Evolutionary conservation across 2,888 invertebrate genomes (phyloP).

Genomic region (Beris morrisii): DNA sequence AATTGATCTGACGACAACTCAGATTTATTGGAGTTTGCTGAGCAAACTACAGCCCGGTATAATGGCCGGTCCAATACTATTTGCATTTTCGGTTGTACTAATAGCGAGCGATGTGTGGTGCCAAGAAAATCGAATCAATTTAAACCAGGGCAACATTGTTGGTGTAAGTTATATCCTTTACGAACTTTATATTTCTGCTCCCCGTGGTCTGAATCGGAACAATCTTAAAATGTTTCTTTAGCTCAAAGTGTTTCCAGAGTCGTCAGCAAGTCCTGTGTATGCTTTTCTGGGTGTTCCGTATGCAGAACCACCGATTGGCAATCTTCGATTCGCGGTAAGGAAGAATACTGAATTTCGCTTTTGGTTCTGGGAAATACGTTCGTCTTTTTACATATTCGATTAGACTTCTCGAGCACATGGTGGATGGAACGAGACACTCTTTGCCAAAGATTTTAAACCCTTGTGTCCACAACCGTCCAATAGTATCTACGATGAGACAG

Average conservation of each 20-base stretch:
- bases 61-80: constrained; percentile 6
- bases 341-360: constrained; percentile 61
- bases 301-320: constrained; percentile 74
- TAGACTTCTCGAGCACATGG: constrained; percentile 70
- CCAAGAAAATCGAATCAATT: constrained; percentile 60
- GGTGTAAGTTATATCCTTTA: constrained; percentile 58
- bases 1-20: no score
- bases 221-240: constrained; percentile 49
- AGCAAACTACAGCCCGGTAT: not conserved
- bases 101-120: not conserved
- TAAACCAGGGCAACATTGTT: constrained; percentile 62
- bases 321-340: constrained; percentile 72
- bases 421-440: constrained; percentile 68
- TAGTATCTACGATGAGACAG: constrained; percentile 52
- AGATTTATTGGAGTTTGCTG: no score
- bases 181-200: not conserved
- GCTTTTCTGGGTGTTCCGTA: constrained; percentile 80
- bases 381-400: not conserved
- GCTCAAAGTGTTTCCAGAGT: constrained; percentile 69
- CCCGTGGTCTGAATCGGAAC: no score
- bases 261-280: constrained; percentile 64
- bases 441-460: constrained; percentile 70
- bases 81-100: not conserved
- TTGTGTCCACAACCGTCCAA: constrained; percentile 66
- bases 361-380: constrained; percentile 23